Conservation (phyloP, 2,113 vertebrate genomes). For the Bubalus kerabau region DNA sequence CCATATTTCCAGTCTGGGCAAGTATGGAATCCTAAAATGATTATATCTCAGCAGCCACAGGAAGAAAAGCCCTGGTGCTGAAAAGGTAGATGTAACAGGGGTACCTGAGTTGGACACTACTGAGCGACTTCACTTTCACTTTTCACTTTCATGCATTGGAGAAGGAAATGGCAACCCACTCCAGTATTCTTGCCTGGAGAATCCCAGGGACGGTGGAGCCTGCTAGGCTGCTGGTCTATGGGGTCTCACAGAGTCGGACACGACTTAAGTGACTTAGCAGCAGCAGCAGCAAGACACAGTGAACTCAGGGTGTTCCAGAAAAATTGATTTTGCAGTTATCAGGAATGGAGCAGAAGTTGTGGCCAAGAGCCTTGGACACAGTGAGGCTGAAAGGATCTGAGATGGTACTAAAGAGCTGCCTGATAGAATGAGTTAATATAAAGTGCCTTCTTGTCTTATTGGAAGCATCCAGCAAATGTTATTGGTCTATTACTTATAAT, state of each 20-base stretch:
- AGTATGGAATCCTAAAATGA: background rate
- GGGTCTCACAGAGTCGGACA: too few species aligned
- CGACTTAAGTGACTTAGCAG: too few species aligned
- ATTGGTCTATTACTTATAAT: background rate
- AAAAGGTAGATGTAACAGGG: background rate
- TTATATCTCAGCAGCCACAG: background rate
- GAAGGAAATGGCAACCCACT: too few species aligned
- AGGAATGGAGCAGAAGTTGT: background rate
- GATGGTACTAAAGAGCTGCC: background rate
- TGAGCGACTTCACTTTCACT: too few species aligned
- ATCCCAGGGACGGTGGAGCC: too few species aligned
- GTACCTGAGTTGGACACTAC: too few species aligned
- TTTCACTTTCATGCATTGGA: too few species aligned
- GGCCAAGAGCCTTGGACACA: background rate
- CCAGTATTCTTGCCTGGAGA: too few species aligned
- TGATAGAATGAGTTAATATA: background rate
- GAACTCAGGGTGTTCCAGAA: background rate
- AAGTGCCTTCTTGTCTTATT: background rate
- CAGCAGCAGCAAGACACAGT: background rate
- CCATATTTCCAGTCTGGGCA: background rate
- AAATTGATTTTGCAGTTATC: background rate
- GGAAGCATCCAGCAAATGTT: background rate
- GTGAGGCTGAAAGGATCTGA: background rate
- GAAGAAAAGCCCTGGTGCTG: background rate
- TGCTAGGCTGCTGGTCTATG: too few species aligned